A percentile compares a stretch with the other conserved stretches of the same genome.
Conservation (phyloP, 2,797 vertebrate genomes). For the Poliocrania exsul region DNA sequence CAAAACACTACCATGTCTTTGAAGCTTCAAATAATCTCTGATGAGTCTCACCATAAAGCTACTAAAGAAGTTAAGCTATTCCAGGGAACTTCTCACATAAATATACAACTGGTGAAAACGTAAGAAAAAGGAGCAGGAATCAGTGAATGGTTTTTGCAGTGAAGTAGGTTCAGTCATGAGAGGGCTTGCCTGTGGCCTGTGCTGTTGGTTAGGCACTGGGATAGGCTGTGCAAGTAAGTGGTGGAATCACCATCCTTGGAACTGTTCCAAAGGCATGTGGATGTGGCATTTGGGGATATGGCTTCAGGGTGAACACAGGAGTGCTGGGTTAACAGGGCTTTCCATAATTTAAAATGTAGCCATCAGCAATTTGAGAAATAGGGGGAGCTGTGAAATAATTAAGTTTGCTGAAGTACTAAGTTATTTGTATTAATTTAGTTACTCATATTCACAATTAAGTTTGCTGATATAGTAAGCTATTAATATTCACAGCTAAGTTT, state of each 20-base stretch:
- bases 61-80: background rate
- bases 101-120: background rate
- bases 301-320: background rate
- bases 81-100: background rate
- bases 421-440: background rate
- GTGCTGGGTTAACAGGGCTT: background rate
- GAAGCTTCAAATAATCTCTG: background rate
- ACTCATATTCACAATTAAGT: background rate
- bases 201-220: background rate
- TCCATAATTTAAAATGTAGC: background rate
- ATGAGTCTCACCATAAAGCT: background rate
- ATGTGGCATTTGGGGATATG: rapidly evolving
- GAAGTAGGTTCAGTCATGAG: background rate
- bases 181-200: background rate
- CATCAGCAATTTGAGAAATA: background rate
- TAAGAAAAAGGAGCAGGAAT: background rate
- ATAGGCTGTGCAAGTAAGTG: background rate
- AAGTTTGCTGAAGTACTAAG: background rate
- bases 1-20: background rate
- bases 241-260: background rate
- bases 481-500: background rate
- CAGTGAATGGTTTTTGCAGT: background rate
- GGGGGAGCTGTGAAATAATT: background rate
- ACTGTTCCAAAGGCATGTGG: background rate
- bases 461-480: background rate